phyloP scores from a whole-genome alignment of 2,113 vertebrate genomes.

The Rhinopomastus cyanomelas region DNA sequence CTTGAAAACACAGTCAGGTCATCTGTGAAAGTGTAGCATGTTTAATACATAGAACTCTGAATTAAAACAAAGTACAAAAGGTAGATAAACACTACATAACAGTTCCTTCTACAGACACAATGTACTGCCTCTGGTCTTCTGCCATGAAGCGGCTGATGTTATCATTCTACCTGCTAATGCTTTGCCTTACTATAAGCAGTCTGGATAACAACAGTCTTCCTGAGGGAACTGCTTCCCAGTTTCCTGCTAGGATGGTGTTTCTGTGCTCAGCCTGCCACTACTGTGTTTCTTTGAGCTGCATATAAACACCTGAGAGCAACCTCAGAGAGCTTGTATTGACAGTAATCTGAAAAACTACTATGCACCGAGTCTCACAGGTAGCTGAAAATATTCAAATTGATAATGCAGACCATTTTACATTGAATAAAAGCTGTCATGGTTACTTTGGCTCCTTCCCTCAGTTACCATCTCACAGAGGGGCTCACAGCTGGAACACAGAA shows the following conservation, averaged over 20 bases:
- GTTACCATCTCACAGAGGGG: neutral
- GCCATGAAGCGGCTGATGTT: neutral
- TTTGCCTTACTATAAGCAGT: conserved; percentile 3
- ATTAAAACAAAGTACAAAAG: neutral
- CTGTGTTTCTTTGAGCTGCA: neutral
- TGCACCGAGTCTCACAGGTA: neutral
- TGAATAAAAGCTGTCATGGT: neutral
- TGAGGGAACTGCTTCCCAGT: neutral
- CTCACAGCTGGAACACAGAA: neutral
- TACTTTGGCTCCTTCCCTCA: neutral
- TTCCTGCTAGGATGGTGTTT: neutral
- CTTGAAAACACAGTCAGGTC: neutral
- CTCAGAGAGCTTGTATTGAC: neutral
- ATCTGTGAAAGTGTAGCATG: neutral
- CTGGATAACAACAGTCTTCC: neutral
- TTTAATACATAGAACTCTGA: neutral
- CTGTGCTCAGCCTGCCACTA: neutral
- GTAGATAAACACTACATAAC: neutral
- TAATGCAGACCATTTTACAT: neutral
- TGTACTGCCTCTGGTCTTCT: neutral
- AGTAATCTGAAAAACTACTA: neutral
- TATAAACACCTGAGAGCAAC: neutral
- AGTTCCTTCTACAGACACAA: neutral
- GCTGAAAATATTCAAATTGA: neutral
- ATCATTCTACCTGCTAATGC: neutral